A percentile compares a stretch with the other conserved stretches of the same genome.
Evolutionary conservation across 2,888 invertebrate species (phyloP).

Genomic region (Lycophotia porphyrea): DNA sequence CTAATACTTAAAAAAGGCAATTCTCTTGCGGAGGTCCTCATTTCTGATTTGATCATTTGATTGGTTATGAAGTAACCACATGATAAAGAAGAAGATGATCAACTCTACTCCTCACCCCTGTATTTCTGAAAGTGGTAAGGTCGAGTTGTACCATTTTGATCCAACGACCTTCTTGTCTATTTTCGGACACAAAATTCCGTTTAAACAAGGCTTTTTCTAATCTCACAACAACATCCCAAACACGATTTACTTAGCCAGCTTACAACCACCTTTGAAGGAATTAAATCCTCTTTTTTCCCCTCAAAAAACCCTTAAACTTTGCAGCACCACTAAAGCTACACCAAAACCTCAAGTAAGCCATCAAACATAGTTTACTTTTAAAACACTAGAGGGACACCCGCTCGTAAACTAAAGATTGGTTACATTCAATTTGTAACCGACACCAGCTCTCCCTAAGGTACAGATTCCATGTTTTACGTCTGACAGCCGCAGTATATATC

Average conservation of each 20-base stretch:
- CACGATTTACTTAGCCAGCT: not conserved
- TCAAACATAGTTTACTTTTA: constrained; percentile 58
- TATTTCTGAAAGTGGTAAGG: not conserved
- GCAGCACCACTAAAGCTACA: constrained; percentile 1
- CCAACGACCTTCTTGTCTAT: not conserved
- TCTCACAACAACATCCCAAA: not conserved
- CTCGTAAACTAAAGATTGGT: constrained; percentile 57
- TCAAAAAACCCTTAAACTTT: not conserved
- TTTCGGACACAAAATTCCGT: not conserved
- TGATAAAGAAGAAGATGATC: no score
- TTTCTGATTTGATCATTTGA: no score
- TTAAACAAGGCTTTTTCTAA: not conserved
- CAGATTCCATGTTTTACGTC: constrained; percentile 51
- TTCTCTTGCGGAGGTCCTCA: no score
- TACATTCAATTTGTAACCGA: constrained; percentile 61
- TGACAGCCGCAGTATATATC: constrained; percentile 54
- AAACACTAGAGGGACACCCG: constrained; percentile 42
- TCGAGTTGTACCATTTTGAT: no score
- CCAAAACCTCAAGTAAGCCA: constrained; percentile 24
- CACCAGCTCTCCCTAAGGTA: constrained; percentile 47
- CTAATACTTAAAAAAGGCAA: no score
- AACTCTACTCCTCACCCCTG: not conserved
- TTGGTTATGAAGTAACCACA: no score
- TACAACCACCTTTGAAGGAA: not conserved
- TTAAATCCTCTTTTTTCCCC: constrained; percentile 4